Evolutionary conservation across 1,140 invertebrate genomes (phyloP).

Genomic region (Drosophila trapezifrons): DNA sequence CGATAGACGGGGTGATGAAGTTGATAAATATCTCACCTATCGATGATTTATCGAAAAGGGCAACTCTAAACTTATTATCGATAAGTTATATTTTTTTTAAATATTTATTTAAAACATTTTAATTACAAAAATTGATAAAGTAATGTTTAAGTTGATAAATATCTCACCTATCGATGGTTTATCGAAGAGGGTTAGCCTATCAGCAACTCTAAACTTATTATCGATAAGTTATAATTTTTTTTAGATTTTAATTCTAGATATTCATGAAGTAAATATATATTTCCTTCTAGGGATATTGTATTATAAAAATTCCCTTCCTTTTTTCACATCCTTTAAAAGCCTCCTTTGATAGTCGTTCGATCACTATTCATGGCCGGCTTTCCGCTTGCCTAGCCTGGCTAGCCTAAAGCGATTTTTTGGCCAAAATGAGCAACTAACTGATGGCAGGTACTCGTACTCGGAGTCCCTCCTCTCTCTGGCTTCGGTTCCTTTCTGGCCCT

Average conservation of each 20-base stretch:
- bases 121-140: too few relatives aligned
- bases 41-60: not conserved
- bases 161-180: not conserved
- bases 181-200: too few relatives aligned
- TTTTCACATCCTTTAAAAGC: too few relatives aligned
- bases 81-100: too few relatives aligned
- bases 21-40: not conserved
- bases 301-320: too few relatives aligned
- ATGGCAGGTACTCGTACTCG: slow-evolving; percentile 5
- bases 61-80: too few relatives aligned
- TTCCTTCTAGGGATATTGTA: too few relatives aligned
- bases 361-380: slow-evolving; percentile 1
- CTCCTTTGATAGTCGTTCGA: slow-evolving; percentile 19
- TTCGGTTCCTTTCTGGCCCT: not conserved
- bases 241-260: too few relatives aligned
- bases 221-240: too few relatives aligned
- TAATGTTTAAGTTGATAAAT: not conserved
- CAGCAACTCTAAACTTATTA: not conserved
- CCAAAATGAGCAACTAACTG: slow-evolving; percentile 41
- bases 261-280: not conserved
- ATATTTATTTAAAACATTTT: too few relatives aligned
- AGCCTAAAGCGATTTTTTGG: slow-evolving; percentile 10
- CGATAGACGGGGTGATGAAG: not conserved
- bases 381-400: not conserved
- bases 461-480: not conserved